These are phyloP conservation scores for Halesus radiatus DNA, from an alignment of 1,140 invertebrate genomes.

Conservation along the genomic window DNA sequence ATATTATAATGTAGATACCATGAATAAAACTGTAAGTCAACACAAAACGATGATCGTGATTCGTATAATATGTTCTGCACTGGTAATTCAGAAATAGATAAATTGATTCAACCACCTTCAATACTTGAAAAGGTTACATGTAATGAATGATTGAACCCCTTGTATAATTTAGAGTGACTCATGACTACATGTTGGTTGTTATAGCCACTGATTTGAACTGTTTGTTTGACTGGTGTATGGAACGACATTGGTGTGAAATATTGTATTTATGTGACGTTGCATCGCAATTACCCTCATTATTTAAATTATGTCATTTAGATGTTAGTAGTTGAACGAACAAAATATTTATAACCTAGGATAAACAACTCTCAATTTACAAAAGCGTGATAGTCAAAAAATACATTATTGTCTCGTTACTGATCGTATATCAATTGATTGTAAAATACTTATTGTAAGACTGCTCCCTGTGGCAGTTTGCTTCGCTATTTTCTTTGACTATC, in stretches of 20 bases:
- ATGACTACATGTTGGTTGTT: no score
- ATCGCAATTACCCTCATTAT: constrained; percentile 42
- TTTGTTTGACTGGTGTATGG: constrained; percentile 26
- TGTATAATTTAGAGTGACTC: no score
- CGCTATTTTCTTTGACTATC: constrained; percentile 52
- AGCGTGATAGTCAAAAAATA: constrained; percentile 44
- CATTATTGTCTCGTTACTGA: constrained; percentile 48
- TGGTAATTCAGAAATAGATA: no score
- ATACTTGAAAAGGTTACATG: no score
- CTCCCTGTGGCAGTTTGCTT: constrained; percentile 37
- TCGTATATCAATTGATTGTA: constrained; percentile 50
- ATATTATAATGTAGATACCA: no score
- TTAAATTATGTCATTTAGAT: constrained; percentile 55
- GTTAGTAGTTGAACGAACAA: constrained; percentile 54
- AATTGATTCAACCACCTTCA: no score
- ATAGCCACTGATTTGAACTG: neutral
- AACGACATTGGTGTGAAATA: neutral
- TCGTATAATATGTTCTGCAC: no score
- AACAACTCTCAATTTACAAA: constrained; percentile 48
- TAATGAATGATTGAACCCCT: no score
- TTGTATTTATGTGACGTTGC: constrained; percentile 9
- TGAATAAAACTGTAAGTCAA: no score
- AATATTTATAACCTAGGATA: constrained; percentile 53
- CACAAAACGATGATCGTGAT: no score
- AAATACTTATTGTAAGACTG: constrained; percentile 29